Base-by-base conservation (phyloP, 2,888 invertebrate species). In the Trissolcus japonicus region DNA sequence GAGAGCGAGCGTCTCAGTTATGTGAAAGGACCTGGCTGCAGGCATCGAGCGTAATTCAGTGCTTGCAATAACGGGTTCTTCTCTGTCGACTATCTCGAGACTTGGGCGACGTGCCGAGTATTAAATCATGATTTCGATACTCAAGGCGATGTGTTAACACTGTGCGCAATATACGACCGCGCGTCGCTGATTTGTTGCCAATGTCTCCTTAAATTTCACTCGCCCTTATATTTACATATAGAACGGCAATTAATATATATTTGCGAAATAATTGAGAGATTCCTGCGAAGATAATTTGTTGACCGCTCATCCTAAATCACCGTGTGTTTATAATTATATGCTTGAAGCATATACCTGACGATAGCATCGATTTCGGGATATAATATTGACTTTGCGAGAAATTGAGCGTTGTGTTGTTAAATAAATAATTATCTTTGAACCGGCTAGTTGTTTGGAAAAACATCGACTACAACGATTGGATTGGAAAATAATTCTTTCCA, bases 11-110 rank as follows among this genome's bases (percentile, higher is more conserved):
- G 48, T 21, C 19, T 21, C 21, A 35, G 68, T 76, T 76, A 76
- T 76, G 62, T 67, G 71, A 62, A 76, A 78, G 72, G 59, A 68
- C 63, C n/a, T 65, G 40, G 78, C 78, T 66, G 46, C 21, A 57
- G 74, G 78, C 78, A 53, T 17, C 40, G 61, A 71, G 74, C 72
- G 78, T 80, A 80, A 80, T 80, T 78, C 69, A 80, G 78, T 78
- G 80, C 72, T 69, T 68, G 68, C 62, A 76, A 76, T 80, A 80
- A 80, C 80, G 78, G 80, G 80, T 78, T 76, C 57, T 63, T 41
- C 74, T 67, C 65, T 46, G 78, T 72, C 79, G 79, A 76, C 79
- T 54, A 73, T 73, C 75, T 60, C 51, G 56, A 51, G 63, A 60
- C 75, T 73, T 63, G 48, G 53, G 61, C 60, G 61, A 65, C 60